Conservation (phyloP, 2,888 invertebrate species). For the Oconnorella tubifera region DNA sequence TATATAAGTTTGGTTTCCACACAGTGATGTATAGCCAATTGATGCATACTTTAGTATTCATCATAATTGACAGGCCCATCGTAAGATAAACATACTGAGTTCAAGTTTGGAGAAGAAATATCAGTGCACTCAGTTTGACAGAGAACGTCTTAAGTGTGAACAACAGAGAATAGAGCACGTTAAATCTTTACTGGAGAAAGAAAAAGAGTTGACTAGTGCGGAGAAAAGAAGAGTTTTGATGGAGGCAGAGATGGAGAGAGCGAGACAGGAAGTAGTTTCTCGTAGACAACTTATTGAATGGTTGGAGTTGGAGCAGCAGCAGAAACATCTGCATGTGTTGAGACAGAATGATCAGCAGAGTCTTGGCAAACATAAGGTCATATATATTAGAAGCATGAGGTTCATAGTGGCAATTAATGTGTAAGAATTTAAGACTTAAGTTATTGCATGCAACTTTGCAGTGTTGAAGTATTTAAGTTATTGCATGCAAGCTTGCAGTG, state of each 20-base stretch:
- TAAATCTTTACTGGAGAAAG: conserved; percentile 28
- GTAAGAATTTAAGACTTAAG: too few relatives aligned
- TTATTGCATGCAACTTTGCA: too few relatives aligned
- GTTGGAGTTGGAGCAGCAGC: conserved; percentile 24
- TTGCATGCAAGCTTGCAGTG: too few relatives aligned
- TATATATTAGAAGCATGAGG: too few relatives aligned
- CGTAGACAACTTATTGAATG: conserved; percentile 25
- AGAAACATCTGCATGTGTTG: conserved; percentile 15
- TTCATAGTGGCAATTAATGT: too few relatives aligned
- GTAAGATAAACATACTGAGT: conserved; percentile 28
- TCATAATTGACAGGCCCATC: conserved; percentile 31
- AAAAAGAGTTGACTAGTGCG: conserved; percentile 27
- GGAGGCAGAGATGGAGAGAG: conserved; percentile 24
- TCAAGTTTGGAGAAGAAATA: conserved; percentile 23
- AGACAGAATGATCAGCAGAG: conserved; percentile 10
- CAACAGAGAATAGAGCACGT: conserved; percentile 28
- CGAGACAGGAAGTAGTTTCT: conserved; percentile 9
- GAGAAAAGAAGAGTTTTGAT: conserved; percentile 26
- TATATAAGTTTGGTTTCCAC: too few relatives aligned
- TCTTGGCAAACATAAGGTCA: conserved; percentile 17
- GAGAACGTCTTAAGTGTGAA: conserved; percentile 41
- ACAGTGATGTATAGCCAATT: too few relatives aligned
- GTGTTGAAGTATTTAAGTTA: too few relatives aligned
- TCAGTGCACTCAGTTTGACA: conserved; percentile 17
- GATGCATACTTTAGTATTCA: too few relatives aligned